Base-by-base conservation (phyloP, 2,888 invertebrate genomes). In the Andrena bicolor region DNA sequence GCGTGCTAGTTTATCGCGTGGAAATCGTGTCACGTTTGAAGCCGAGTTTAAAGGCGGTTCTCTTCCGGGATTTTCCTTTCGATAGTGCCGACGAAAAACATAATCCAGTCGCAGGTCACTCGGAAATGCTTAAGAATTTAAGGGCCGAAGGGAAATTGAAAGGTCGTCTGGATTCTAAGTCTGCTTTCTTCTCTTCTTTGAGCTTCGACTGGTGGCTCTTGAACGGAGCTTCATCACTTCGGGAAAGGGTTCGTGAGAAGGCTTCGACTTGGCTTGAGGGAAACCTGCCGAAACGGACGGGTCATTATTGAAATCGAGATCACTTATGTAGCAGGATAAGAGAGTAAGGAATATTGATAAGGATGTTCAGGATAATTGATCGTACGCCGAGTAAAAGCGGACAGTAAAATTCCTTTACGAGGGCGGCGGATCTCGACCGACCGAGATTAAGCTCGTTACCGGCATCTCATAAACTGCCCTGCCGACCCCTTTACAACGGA, bases 341-440 rank as follows among this genome's bases (percentile, higher is more conserved):
- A 48, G 32, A 41, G 26, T 26, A 41, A 41, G 23, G 58, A 56
- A 48, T 65, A 60, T 20, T 51, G 71, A 76, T 76, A 76, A 81
- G 53, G 53, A 70, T 51, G 58, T 13, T 35, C 2, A 41, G 51
- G 58, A 63, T 76, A 76, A 86, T 82, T 35, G 56, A 32, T 72
- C 69, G 60, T 26, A 6, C 49, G 49, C 53, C 65, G 58, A 35
- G 20, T 51, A 63, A 68, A 76, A 58, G 58, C 61, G 13, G 56
- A 70, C 26, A 30, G 23, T 86, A 86, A 83, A 86, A 82, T 84
- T 76, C 74, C 65, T 84, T 87, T 75, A 84, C 74, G 76, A 60
- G 64, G 16, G n/a, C 32, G 72, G 26, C n/a, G 51, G 82, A 81
- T 75, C 48, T 64, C 58, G 48, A 10, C 28, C 51, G 51, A 66